These are phyloP conservation scores for Silurus lanzhouensis DNA, from an alignment of 2,797 vertebrate species.

Conservation along the genomic window DNA sequence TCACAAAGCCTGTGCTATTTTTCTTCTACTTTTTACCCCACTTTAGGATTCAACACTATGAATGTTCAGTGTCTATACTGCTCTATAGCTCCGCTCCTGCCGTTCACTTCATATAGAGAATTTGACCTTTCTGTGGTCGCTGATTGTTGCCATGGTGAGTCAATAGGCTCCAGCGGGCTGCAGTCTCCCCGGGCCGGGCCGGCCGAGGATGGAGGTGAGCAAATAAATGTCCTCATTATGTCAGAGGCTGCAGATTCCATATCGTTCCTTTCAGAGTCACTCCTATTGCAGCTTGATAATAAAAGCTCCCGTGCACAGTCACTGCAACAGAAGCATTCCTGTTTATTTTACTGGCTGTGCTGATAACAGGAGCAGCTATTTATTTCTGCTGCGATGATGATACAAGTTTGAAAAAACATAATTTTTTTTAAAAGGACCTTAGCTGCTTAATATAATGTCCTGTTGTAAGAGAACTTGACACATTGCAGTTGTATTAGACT, in stretches of 20 bases:
- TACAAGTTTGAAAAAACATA: background rate
- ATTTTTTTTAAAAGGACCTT: constrained; percentile 5
- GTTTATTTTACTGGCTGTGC: background rate
- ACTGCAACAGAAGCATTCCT: background rate
- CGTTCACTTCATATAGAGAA: constrained; percentile 51
- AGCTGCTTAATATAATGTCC: background rate
- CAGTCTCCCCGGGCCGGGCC: constrained; percentile 38
- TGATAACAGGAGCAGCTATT: constrained; percentile 8
- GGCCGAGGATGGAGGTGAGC: constrained; percentile 35
- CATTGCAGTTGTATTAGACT: background rate
- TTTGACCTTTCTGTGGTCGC: constrained; percentile 61
- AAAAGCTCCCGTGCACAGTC: constrained; percentile 14
- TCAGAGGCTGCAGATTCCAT: constrained; percentile 40
- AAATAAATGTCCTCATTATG: constrained; percentile 64
- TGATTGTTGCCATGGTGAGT: constrained; percentile 55
- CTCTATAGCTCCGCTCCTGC: constrained; percentile 41
- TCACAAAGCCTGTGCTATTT: constrained; percentile 33
- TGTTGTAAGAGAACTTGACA: background rate
- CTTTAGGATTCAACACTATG: constrained; percentile 45
- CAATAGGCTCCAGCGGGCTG: constrained; percentile 45
- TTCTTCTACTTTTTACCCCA: constrained; percentile 54
- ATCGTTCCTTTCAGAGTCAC: constrained; percentile 45
- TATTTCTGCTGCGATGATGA: constrained; percentile 7
- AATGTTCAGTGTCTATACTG: constrained; percentile 47
- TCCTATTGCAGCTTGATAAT: constrained; percentile 32